Conservation (phyloP, 1,140 invertebrate species). For the Zeugodacus cucurbitae region DNA sequence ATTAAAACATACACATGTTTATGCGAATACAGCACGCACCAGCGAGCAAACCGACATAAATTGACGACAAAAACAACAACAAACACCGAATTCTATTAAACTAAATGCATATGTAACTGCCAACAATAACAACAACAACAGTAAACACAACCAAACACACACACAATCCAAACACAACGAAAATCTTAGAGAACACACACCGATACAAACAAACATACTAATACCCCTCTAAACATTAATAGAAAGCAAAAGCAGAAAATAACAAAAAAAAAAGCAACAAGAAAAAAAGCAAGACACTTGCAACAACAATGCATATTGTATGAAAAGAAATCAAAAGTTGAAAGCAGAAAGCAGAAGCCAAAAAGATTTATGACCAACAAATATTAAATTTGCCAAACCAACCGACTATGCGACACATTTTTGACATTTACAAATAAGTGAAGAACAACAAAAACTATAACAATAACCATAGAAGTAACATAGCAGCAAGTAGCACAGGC, state of each 20-base stretch:
- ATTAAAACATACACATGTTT: no score
- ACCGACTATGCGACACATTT: conserved; percentile 9
- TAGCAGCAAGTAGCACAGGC: not conserved
- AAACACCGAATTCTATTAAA: not conserved
- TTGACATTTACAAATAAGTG: not conserved
- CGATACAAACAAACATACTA: not conserved
- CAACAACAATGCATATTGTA: not conserved
- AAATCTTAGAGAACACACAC: not conserved
- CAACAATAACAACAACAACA: not conserved
- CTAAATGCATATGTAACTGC: not conserved
- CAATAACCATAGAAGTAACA: not conserved
- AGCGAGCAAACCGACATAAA: not conserved
- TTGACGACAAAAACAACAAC: not conserved
- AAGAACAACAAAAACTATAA: not conserved
- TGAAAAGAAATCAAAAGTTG: not conserved
- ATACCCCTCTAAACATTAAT: not conserved
- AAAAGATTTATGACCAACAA: conserved; percentile 28
- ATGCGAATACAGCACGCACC: no score
- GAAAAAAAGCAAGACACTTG: not conserved
- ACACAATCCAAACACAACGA: not conserved
- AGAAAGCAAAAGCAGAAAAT: not conserved
- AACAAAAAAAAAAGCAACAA: not conserved
- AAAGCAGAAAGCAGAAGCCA: conserved; percentile 8
- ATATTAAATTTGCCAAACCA: conserved; percentile 14
- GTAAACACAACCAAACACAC: not conserved